Base-by-base conservation (phyloP, 2,888 invertebrate genomes). In the Hydrotaea cyrtoneurina region DNA sequence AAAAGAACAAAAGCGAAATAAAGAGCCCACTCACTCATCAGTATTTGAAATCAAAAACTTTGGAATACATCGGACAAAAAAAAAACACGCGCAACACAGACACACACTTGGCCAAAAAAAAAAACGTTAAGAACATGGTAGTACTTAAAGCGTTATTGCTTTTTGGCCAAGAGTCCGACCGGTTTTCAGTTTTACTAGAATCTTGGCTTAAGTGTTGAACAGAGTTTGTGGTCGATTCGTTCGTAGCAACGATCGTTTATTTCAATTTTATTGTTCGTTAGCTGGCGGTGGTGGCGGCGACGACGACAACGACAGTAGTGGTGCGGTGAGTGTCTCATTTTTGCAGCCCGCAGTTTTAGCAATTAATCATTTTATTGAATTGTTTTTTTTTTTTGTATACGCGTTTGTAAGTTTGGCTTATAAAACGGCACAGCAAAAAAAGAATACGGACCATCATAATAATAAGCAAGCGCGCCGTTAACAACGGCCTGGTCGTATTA, bases 281-380 rank as follows among this genome's bases (percentile, higher is more conserved):
- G 15, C 15, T 36, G 36, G 17, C 36, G 64, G 23, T 11, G 64
- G 36, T n/a, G 64, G 64, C 17, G 17, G 17, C 5, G 69, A 17
- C 69, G 43, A 21, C 43, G n/a, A n/a, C n/a, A n/a, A n/a, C n/a
- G n/a, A n/a, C n/a, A n/a, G n/a, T n/a, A n/a, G n/a, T n/a, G 69
- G 19, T 5, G 69, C 39, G 31, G 46, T 19, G 69, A 21, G 69
- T 39, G 43, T 69, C 11, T 84, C n/a, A n/a, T 77, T 84, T 77
- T 80, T 79, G 76, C 66, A 76, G 76, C 78, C 79, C 79, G 81
- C 81, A 79, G 83, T 76, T 84, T 84, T 59, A 26, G 78, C 78
- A 84, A 85, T 85, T 79, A 81, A 82, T 85, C 85, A 85, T 84
- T 81, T 78, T 75, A 71, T 59, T 71, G 36, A 80, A 76, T 53